phyloP scores from a whole-genome alignment of 2,113 vertebrate species.

The Scalopus aquaticus region DNA sequence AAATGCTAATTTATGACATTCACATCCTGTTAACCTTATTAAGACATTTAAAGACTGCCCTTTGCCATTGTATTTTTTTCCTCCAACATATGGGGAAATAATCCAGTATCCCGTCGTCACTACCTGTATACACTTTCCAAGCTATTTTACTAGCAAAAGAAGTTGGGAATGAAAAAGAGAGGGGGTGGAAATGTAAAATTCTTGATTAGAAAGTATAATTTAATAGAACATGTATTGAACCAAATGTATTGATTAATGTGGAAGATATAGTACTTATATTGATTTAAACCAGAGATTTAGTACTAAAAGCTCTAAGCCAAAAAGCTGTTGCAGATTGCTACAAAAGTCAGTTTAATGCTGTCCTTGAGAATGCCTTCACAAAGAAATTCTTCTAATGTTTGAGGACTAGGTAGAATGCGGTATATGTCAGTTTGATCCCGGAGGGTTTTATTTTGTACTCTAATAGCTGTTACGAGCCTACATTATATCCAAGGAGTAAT shows the following conservation, averaged over 20 bases:
- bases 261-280: slow-evolving; percentile 91
- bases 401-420: slow-evolving; percentile 97
- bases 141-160: slow-evolving; percentile 77
- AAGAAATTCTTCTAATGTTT: slow-evolving; percentile 99
- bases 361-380: slow-evolving; percentile 99
- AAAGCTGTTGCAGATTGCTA: slow-evolving; percentile 94
- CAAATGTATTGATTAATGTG: slow-evolving; percentile 91
- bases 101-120: slow-evolving; percentile 46
- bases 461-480: slow-evolving; percentile 99
- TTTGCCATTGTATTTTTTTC: slow-evolving; percentile 37
- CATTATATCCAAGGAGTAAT: slow-evolving; percentile 99
- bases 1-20: slow-evolving; percentile 48
- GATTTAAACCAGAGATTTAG: slow-evolving; percentile 91
- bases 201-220: slow-evolving; percentile 94
- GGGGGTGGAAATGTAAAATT: slow-evolving; percentile 84
- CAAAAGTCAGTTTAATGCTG: slow-evolving; percentile 98
- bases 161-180: slow-evolving; percentile 78
- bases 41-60: slow-evolving; percentile 35
- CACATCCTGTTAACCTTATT: slow-evolving; percentile 62
- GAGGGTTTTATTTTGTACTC: slow-evolving; percentile 99
- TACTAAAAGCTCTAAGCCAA: slow-evolving; percentile 91
- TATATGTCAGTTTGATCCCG: slow-evolving; percentile 97
- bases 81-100: slow-evolving; percentile 44
- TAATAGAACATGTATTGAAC: slow-evolving; percentile 91
- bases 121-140: slow-evolving; percentile 73